Conservation (phyloP, 35 echinoderm and acorn worm genomes). For the Strongylocentrotus purpuratus region DNA sequence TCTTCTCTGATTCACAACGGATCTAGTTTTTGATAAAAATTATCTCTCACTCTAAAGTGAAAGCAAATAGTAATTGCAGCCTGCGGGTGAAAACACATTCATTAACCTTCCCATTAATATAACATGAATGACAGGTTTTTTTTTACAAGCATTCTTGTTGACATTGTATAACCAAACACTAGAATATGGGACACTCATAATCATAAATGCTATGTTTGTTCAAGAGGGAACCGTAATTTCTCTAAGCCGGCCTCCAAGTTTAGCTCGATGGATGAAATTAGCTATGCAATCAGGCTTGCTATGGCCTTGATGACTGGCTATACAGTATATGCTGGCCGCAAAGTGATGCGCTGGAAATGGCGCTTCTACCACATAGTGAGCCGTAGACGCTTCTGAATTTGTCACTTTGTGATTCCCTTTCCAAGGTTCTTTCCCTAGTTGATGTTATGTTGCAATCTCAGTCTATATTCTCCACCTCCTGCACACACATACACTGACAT, state of each 20-base stretch:
- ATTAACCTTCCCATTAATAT: neutral
- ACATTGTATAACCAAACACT: neutral
- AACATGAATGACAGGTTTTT: neutral
- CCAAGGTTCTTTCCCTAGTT: neutral
- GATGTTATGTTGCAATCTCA: neutral
- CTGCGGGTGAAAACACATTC: neutral
- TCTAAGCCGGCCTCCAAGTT: neutral
- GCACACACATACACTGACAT: neutral
- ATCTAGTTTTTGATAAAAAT: too few species aligned
- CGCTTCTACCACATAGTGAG: neutral
- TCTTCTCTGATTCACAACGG: too few species aligned
- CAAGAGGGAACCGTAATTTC: neutral
- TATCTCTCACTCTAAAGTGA: too few species aligned
- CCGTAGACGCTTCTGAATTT: neutral
- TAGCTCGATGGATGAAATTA: neutral
- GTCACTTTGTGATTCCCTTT: neutral
- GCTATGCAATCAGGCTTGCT: neutral
- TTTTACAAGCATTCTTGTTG: neutral
- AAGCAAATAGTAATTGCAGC: too few species aligned
- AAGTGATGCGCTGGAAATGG: neutral
- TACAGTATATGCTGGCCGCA: neutral
- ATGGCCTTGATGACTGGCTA: neutral
- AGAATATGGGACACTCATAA: neutral
- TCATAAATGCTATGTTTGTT: neutral
- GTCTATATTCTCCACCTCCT: too few species aligned